Evolutionary conservation across 23 tunicate genomes (phyloP), one percentile per base, ranked within the genome.

Genomic region (Clavelina lepadiformis): DNA sequence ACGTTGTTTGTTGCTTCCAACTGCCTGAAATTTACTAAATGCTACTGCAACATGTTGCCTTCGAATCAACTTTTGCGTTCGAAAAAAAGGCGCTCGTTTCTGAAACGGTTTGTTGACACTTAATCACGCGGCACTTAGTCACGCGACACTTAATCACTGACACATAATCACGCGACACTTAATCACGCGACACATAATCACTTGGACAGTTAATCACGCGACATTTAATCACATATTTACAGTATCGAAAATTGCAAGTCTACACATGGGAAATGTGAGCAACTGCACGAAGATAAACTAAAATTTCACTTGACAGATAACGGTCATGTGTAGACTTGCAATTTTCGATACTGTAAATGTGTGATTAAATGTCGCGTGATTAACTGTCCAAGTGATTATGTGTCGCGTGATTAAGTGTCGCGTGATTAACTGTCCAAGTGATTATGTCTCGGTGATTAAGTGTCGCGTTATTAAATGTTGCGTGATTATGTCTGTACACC

Each of bases 81-180:
- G 5, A 58, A 30, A 58, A 58, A 58, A 28, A n/a, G n/a, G n/a
- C n/a, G n/a, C n/a, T n/a, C n/a, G n/a, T n/a, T n/a, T n/a, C 35
- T 58, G 38, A 58, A 28, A 8, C 65, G 31, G 65, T 38, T 58
- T 58, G 65, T 58, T 30, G 59, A 53, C 27, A n/a, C 23, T 53
- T 11, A 53, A 53, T 6, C 20, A 8, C 20, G 21, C 15, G 5
- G 7, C 5, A 13, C 15, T 6, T n/a, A 53, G 6, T 5, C 15
- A 53, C 59, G 59, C 59, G 65, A 20, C 32, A 58, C 65, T 23
- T 28, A 58, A 4, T 36, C 65, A 58, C 65, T 5, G n/a, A 58
- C 65, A 58, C 65, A 58, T 58, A 58, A 58, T 30, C 35, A 58
- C 65, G 65, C 65, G n/a, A n/a, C n/a, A n/a, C n/a, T n/a, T n/a